These are phyloP conservation scores for Lasioglossum marginatum DNA, from an alignment of 2,888 invertebrate genomes.

Conservation along the genomic window DNA sequence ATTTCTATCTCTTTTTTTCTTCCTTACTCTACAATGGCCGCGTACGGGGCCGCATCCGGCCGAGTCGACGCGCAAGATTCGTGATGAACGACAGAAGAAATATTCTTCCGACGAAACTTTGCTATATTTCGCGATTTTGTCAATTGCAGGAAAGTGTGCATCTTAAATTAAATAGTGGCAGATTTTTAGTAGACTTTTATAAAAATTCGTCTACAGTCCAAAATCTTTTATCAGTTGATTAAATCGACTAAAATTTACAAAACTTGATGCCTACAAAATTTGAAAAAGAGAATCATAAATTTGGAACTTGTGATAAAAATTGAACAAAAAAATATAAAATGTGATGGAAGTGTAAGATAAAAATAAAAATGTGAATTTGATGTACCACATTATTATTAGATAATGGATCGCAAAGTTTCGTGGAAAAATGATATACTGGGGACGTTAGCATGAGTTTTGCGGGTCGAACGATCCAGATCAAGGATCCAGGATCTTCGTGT, in stretches of 20 bases:
- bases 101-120: not conserved
- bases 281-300: not conserved
- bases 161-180: not conserved
- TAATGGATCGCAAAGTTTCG: not conserved
- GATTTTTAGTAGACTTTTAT: too few relatives aligned
- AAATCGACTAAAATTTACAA: not conserved
- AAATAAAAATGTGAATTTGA: not conserved
- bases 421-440: not conserved
- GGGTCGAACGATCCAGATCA: not conserved
- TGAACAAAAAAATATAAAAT: not conserved
- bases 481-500: not conserved
- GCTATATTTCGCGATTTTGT: not conserved
- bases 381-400: not conserved
- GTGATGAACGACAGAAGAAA: not conserved
- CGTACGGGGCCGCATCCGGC: conserved; percentile 19
- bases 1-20: conserved; percentile 24
- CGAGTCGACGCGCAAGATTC: not conserved
- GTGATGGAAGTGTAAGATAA: not conserved
- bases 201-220: not conserved
- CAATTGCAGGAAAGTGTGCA: not conserved
- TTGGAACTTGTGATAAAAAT: not conserved
- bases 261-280: not conserved
- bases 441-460: not conserved
- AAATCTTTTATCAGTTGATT: not conserved
- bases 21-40: conserved; percentile 42